These are phyloP conservation scores for Goniozus legneri DNA, from an alignment of 1,140 invertebrate species.

Conservation along the genomic window DNA sequence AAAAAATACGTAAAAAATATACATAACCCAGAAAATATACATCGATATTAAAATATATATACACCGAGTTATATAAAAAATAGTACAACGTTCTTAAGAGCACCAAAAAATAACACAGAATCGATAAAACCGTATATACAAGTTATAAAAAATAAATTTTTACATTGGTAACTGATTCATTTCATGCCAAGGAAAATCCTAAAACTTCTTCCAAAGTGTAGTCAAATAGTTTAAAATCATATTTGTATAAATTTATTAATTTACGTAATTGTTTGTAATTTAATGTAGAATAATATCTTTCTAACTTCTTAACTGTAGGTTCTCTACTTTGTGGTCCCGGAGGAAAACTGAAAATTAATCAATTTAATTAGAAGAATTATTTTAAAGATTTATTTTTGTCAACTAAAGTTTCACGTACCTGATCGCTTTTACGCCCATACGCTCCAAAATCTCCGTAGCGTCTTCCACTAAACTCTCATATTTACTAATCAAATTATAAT, in stretches of 20 bases:
- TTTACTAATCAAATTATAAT: slow-evolving; percentile 86
- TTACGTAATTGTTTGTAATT: slow-evolving; percentile 65
- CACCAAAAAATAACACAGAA: no score
- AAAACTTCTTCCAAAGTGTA: slow-evolving; percentile 72
- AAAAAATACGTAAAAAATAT: no score
- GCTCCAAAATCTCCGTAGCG: slow-evolving; percentile 46
- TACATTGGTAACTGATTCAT: no score
- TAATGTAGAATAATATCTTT: slow-evolving; percentile 70
- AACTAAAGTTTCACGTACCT: slow-evolving; percentile 26
- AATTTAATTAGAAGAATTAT: slow-evolving; percentile 33
- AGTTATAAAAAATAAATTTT: no score
- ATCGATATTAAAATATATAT: no score
- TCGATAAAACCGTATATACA: no score
- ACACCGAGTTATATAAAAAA: no score
- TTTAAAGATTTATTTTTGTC: background rate
- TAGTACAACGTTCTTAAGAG: no score
- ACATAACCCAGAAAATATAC: no score
- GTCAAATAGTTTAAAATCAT: slow-evolving; percentile 78
- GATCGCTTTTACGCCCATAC: slow-evolving; percentile 41
- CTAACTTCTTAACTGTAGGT: slow-evolving; percentile 63
- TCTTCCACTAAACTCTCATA: slow-evolving; percentile 55
- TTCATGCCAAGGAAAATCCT: slow-evolving; percentile 59
- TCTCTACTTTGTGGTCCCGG: slow-evolving; percentile 61
- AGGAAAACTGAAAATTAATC: slow-evolving; percentile 64
- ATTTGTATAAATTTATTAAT: slow-evolving; percentile 71